Evolutionary conservation across 2,888 invertebrate species (phyloP), one percentile per base, ranked within the genome.

Genomic region (Xiphydria camelus): DNA sequence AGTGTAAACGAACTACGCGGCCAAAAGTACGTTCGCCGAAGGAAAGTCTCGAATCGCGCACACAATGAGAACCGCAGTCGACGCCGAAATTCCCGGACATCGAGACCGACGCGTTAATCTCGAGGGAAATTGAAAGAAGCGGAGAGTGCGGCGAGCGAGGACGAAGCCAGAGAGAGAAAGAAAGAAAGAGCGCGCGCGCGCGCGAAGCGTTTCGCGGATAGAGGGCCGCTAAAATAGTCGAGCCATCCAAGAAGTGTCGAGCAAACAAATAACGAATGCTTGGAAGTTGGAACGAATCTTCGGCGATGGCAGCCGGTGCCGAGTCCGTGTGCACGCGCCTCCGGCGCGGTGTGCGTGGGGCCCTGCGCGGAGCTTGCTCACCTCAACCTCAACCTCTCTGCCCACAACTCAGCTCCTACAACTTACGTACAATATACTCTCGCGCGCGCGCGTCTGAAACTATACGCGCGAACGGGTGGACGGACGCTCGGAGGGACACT

Each of bases 231-330:
- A 39, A 58, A 62, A 62, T 59, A 61, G 65, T 55, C 51, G 55
- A 54, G 55, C 41, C 48, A 35, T 45, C 45, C 37, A 22, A 35
- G 49, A 47, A 53, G 57, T 43, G 45, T 37, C 45, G 33, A 40
- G 47, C 49, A 53, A 56, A 56, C 48, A 58, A 56, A 58, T 49
- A 50, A 50, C 47, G 59, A 66, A 65, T 64, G 62, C 66, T 53
- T 55, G 62, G 64, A 66, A 62, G 61, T 47, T 61, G 52, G 48
- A 54, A 60, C 56, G 62, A 60, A 60, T 57, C 53, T 56, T 41
- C 42, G 38, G 38, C 48, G 57, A 64, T 57, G 62, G 56, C 59
- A 50, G 19, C 42, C 50, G 39, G 12, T 23, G 32, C 33, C 33
- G 47, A 37, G 50, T 41, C 43, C 58, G 14, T 31, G 40, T 41